phyloP scores from a whole-genome alignment of 2,113 vertebrate species.

The Pedionomus torquatus region DNA sequence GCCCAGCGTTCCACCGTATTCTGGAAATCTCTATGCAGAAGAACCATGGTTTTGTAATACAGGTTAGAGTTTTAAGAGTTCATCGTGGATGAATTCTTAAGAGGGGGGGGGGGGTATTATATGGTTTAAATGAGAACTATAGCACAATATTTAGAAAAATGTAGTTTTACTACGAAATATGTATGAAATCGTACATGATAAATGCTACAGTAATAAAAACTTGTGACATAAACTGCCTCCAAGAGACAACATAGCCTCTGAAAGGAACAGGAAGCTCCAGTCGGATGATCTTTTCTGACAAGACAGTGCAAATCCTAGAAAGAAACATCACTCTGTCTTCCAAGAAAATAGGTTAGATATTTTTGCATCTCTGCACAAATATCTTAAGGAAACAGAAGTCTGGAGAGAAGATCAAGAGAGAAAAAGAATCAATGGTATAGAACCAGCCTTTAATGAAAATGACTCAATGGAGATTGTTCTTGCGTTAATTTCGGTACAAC shows the following conservation, averaged over 20 bases:
- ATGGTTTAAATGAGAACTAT: not conserved
- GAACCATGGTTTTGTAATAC: too few species aligned
- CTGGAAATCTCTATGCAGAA: too few species aligned
- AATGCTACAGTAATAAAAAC: not conserved
- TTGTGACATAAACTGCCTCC: not conserved
- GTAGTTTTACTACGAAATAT: not conserved
- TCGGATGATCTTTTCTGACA: not conserved
- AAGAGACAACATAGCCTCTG: not conserved
- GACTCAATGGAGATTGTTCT: not conserved
- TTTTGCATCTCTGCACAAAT: not conserved
- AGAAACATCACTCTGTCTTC: not conserved
- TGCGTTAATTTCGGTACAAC: not conserved
- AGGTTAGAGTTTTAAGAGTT: not conserved
- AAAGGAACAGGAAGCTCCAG: not conserved
- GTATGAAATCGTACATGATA: not conserved
- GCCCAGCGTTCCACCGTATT: too few species aligned
- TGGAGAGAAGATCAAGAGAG: not conserved
- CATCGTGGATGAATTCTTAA: too few species aligned
- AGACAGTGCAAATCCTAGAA: not conserved
- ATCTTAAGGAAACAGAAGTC: not conserved
- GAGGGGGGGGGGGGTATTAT: not conserved
- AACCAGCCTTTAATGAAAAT: not conserved
- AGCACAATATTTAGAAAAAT: not conserved
- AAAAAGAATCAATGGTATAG: not conserved
- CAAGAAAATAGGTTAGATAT: not conserved